Base-by-base conservation (phyloP, 1,140 invertebrate species). In the Leptoteleia sp. region DNA sequence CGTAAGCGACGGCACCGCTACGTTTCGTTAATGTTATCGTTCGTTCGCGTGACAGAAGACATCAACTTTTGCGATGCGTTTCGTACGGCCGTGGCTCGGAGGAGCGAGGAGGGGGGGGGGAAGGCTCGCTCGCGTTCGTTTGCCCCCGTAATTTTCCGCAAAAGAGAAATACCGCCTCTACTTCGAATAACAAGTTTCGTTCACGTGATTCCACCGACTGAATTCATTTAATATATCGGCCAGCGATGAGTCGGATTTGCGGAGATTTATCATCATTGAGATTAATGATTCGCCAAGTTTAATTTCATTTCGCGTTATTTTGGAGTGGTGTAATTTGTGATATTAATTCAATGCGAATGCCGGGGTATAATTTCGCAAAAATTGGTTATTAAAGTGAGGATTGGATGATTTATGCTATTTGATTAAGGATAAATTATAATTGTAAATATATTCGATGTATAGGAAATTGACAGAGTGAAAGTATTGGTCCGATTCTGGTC, bases 1-100 rank as follows among this genome's bases (percentile, higher is more conserved):
- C 35, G 37, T 47, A 45, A 9, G 50, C 7, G 13, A 37, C 42
- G 43, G 57, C 22, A 64, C 57, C 40, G 40, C 52, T 65, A 50
- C 50, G 64, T 40, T 71, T 67, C 65, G 67, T 77, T 71, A 77
- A 77, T 61, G 67, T 77, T 76, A 77, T 77, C 75, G 59, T 65
- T 40, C 17, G 67, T 27, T 77, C 50, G 75, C 75, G 67, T 77
- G 75, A 77, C 68, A 57, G 54, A 77, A 77, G 64, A 71, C 75
- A 77, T 77, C 65, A 71, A 52, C 54, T 62, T 62, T 70, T 71
- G 65, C 52, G 33, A 52, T 65, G 50, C 43, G 43, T 25, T 33
- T 11, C 9, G 29, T 38, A 43, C 19, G 4, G 25, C n/a, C n/a
- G n/a, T n/a, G n/a, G n/a, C n/a, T n/a, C n/a, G n/a, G n/a, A n/a